Base-by-base conservation (phyloP, 2,113 vertebrate genomes). In the Urocynchramus pylzowi region DNA sequence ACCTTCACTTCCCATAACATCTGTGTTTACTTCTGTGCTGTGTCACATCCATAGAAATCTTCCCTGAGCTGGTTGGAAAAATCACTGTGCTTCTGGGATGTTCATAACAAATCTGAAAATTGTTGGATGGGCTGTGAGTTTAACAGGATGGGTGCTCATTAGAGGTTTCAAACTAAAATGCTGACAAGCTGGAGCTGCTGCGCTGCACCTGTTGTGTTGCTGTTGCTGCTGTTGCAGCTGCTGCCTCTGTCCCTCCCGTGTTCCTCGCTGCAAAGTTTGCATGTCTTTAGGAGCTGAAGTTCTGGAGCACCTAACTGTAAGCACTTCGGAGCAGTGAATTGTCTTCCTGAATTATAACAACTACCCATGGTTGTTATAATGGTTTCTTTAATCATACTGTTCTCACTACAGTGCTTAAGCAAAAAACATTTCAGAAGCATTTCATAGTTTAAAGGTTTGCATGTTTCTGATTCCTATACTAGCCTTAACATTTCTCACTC, bases 181-280 rank as follows among this genome's bases (percentile, higher is more conserved):
- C 56, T 88, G 88, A 82, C 41, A 33, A 60, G 59, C 75, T 90
- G 82, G 93, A 94, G 88, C 90, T 95, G 71, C 78, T 85, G 47
- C 60, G 31, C 78, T 88, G 85, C 90, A 88, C 87, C 92, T 94
- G 90, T 93, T 90, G 39, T 24, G 63, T 15, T 79, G 74, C 1
- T 91, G 57, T 37, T 75, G 65, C 68, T 95, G 82, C 71, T 74
- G 39, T 69, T 84, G 87, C 87, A 95, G 87, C 82, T 94, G 84
- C 71, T 1, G 2, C 63, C 26, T 75, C 24, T 76, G 0, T 83
- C 44, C n/a, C n/a, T n/a, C n/a, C n/a, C 31, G 15, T 45, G 44
- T 52, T 79, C 44, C 53, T 84, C 4, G 1, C 0, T 68, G 60
- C 56, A 16, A 77, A 86, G 37, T 15, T 53, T 90, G 39, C 35